Conservation (phyloP, 2,113 vertebrate genomes). For the Bubo blakistoni region DNA sequence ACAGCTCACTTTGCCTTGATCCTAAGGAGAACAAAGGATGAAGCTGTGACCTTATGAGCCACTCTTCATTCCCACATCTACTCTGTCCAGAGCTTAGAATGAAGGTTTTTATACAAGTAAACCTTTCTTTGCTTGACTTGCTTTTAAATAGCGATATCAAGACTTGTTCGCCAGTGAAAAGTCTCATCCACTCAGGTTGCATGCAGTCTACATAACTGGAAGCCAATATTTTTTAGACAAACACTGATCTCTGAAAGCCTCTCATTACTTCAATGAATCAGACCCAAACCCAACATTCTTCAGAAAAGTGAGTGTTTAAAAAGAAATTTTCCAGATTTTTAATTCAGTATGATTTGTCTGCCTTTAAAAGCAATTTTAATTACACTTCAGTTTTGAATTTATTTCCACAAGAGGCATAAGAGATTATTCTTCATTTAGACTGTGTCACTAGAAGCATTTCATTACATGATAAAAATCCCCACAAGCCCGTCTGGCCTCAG, state of each 20-base stretch:
- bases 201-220: neutral
- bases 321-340: neutral
- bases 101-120: neutral
- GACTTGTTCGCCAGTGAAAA: neutral
- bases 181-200: neutral
- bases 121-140: neutral
- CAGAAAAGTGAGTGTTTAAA: neutral
- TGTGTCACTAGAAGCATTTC: slow-evolving; percentile 45
- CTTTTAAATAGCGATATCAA: neutral
- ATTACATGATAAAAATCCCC: slow-evolving; percentile 36
- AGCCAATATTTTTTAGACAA: neutral
- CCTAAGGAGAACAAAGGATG: neutral
- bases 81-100: neutral
- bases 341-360: neutral
- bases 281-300: neutral
- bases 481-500: slow-evolving; percentile 27
- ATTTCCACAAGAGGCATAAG: slow-evolving; percentile 12
- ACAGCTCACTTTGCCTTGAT: neutral
- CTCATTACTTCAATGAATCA: neutral
- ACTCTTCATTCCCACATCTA: neutral
- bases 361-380: neutral
- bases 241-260: neutral
- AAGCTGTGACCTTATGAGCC: neutral
- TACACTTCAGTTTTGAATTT: neutral
- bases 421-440: slow-evolving; percentile 26